A percentile compares a stretch with the other conserved stretches of the same genome.
phyloP scores from a whole-genome alignment of 1,140 invertebrate species.

The Lamellibrachia luymesi region DNA sequence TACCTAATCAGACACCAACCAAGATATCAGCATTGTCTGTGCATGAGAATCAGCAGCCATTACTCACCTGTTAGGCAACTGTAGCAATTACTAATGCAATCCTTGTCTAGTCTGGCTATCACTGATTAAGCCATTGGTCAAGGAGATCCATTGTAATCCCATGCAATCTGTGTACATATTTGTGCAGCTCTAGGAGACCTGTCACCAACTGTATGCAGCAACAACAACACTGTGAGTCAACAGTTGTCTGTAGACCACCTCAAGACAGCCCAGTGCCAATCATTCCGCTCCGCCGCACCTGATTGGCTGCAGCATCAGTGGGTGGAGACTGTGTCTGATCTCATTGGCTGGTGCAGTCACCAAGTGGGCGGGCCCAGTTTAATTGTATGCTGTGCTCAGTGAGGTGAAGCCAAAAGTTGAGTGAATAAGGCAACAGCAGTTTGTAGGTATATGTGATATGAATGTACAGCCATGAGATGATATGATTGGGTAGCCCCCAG shows the following conservation, averaged over 20 bases:
- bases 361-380: not conserved
- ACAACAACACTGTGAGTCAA: not conserved
- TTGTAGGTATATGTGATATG: not conserved
- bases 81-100: not conserved
- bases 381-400: not conserved
- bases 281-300: not conserved
- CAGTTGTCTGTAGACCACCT: not conserved
- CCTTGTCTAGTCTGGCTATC: not conserved
- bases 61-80: not conserved
- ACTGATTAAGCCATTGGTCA: slow-evolving; percentile 4
- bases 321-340: not conserved
- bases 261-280: not conserved
- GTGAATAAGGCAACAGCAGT: not conserved
- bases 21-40: not conserved
- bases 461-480: not conserved
- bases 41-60: not conserved
- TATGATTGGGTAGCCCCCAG: not conserved
- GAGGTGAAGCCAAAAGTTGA: not conserved
- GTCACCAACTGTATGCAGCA: not conserved
- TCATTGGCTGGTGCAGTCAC: not conserved
- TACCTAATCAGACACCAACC: not conserved
- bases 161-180: not conserved
- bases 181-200: not conserved
- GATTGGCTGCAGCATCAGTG: not conserved
- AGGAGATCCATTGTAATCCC: slow-evolving; percentile 4